Percentiles rank a stretch among this genome's conserved stretches.
Conservation (phyloP, 2,797 vertebrate species). For the Gymnothorax javanicus region DNA sequence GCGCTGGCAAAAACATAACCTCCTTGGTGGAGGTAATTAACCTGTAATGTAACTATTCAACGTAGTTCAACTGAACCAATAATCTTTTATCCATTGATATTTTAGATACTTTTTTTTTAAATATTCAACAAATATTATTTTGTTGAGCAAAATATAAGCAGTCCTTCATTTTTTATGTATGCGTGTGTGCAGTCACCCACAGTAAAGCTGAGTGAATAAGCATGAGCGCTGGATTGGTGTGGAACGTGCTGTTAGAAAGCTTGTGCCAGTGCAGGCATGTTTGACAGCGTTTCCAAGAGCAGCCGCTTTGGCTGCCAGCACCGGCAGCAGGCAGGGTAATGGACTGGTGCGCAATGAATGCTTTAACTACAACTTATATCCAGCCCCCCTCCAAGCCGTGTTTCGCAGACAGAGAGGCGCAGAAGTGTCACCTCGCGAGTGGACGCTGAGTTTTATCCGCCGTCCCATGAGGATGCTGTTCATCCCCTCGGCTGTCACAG, state of each 20-base stretch:
- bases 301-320: slow-evolving; percentile 29
- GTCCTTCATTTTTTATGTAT: background rate
- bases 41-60: too few species aligned
- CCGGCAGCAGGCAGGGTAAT: slow-evolving; percentile 32
- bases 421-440: slow-evolving; percentile 13
- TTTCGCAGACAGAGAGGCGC: slow-evolving; percentile 12
- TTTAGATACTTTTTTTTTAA: too few species aligned
- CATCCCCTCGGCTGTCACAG: slow-evolving; percentile 21
- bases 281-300: slow-evolving; percentile 23
- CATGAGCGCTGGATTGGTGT: background rate
- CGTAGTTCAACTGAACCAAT: too few species aligned
- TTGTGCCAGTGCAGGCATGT: background rate
- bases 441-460: slow-evolving; percentile 14
- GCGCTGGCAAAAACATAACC: too few species aligned
- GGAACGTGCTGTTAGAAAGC: background rate
- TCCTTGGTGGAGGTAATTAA: too few species aligned
- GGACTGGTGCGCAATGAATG: slow-evolving; percentile 28
- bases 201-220: background rate
- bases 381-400: slow-evolving; percentile 17
- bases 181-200: background rate
- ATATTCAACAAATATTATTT: too few species aligned
- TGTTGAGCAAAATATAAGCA: background rate
- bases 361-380: slow-evolving; percentile 26
- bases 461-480: background rate
- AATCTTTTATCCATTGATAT: too few species aligned